Percentiles rank a stretch among this genome's conserved stretches.
Conservation (phyloP, 2,797 vertebrate genomes). For the Micropoecilia bifurca region DNA sequence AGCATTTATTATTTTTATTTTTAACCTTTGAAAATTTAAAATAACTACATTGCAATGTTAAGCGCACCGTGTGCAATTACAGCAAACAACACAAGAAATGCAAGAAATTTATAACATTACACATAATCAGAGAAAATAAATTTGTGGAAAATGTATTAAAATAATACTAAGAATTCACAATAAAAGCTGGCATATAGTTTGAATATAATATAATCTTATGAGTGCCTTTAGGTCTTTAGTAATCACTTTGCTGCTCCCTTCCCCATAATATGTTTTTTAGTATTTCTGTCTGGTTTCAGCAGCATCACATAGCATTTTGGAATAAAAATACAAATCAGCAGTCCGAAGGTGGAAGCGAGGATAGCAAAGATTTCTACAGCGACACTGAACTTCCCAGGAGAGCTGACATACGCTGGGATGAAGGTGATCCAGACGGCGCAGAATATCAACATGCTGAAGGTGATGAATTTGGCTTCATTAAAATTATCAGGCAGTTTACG, state of each 20-base stretch:
- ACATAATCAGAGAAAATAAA: neutral
- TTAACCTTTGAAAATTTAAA: neutral
- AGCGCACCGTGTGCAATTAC: neutral
- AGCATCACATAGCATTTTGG: constrained; percentile 83
- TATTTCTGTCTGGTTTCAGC: constrained; percentile 79
- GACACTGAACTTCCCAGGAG: constrained; percentile 81
- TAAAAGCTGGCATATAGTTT: neutral
- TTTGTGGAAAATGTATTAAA: neutral
- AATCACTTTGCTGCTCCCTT: constrained; percentile 56
- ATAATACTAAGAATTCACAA: too few species aligned
- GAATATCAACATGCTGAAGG: constrained; percentile 84
- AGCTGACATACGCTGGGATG: constrained; percentile 82
- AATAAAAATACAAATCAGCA: constrained; percentile 81
- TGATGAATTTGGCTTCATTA: constrained; percentile 82
- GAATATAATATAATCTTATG: neutral
- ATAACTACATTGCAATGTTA: neutral
- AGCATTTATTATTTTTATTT: neutral
- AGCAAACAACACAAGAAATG: neutral
- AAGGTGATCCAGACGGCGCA: constrained; percentile 82
- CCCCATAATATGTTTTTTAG: constrained; percentile 78
- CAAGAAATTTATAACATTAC: neutral
- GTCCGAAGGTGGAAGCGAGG: constrained; percentile 79
- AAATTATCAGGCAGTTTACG: constrained; percentile 81
- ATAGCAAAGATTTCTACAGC: constrained; percentile 86
- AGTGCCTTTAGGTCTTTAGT: neutral